Evolutionary conservation across 2,888 invertebrate genomes (phyloP).

Genomic region (Phorcus lineatus): DNA sequence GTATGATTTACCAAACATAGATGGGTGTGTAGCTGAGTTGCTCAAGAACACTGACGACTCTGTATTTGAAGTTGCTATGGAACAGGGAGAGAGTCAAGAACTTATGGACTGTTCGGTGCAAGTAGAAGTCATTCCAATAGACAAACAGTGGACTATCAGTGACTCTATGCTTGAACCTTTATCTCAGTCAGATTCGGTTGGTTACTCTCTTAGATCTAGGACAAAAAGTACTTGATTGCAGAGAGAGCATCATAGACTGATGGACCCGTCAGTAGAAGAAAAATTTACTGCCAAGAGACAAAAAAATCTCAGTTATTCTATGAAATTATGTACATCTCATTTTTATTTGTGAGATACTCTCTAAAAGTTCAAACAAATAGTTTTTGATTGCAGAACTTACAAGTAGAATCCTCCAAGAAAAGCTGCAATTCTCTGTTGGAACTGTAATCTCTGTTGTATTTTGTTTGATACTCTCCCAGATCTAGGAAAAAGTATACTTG

Average conservation of each 20-base stretch:
- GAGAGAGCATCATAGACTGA: background rate
- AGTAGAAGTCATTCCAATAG: background rate
- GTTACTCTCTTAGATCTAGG: conserved; percentile 3
- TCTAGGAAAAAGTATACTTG: no score
- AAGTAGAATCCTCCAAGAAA: no score
- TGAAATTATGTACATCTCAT: no score
- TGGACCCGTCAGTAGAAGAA: background rate
- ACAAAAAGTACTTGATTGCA: background rate
- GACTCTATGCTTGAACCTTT: background rate
- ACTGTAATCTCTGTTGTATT: no score
- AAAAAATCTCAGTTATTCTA: no score
- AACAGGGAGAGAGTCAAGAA: background rate
- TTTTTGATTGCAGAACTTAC: no score
- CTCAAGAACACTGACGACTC: background rate
- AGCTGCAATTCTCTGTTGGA: no score
- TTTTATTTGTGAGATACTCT: no score
- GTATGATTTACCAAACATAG: background rate
- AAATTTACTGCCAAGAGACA: no score
- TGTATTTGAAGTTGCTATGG: background rate
- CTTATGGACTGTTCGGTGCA: background rate
- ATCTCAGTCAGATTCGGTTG: background rate
- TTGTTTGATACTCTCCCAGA: no score
- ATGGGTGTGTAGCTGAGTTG: background rate
- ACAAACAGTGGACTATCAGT: background rate
- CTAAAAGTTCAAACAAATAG: no score